Percentiles rank a stretch among this genome's conserved stretches.
These are phyloP conservation scores for Thalassoma bifasciatum DNA, from an alignment of 2,113 vertebrate species.

Conservation along the genomic window DNA sequence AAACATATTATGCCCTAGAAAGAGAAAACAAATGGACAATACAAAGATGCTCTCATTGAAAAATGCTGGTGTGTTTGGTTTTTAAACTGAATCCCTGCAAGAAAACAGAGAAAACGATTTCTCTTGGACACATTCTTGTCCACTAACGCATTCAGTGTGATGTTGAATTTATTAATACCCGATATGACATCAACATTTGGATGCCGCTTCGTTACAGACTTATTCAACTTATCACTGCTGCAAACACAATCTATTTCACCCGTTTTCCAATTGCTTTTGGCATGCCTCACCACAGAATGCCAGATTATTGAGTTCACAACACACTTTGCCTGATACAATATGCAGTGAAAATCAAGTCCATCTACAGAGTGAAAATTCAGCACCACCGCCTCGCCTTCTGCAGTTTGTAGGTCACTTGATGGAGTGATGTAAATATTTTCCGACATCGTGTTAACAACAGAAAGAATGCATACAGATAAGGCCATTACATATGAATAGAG, in stretches of 20 bases:
- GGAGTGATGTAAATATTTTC: conserved; percentile 49
- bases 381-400: neutral
- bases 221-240: conserved; percentile 57
- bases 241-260: conserved; percentile 52
- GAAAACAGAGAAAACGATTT: conserved; percentile 11
- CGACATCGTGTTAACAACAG: conserved; percentile 39
- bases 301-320: conserved; percentile 65
- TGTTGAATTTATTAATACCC: conserved; percentile 40
- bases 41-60: too few species aligned
- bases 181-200: conserved; percentile 53
- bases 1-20: neutral
- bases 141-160: conserved; percentile 18
- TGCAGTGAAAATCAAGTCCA: conserved; percentile 67
- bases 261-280: conserved; percentile 52
- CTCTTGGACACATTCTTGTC: neutral
- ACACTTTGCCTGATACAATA: conserved; percentile 53
- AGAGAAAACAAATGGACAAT: too few species aligned
- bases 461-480: conserved; percentile 7
- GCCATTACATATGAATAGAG: neutral
- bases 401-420: conserved; percentile 55
- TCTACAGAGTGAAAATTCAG: conserved; percentile 23
- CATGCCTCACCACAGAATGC: conserved; percentile 33
- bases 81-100: neutral
- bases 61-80: too few species aligned
- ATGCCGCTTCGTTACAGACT: conserved; percentile 38